Percentiles rank a stretch among this genome's conserved stretches.
These are phyloP conservation scores for Thelaira solivaga DNA, from an alignment of 2,888 invertebrate genomes.

Conservation along the genomic window DNA sequence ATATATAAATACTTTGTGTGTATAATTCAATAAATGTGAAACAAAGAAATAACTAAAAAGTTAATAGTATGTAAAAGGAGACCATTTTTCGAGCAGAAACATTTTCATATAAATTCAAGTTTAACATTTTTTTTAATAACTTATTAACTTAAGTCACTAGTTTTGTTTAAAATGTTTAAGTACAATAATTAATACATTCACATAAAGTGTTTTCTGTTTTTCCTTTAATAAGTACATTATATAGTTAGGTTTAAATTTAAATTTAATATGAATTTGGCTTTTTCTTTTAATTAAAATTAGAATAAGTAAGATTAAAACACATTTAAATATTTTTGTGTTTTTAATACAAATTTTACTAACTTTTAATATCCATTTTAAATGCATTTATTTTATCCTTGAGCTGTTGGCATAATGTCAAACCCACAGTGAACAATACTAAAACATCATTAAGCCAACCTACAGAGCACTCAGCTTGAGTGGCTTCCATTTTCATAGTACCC, in stretches of 20 bases:
- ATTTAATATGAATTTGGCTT: background rate
- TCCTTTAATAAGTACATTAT: slow-evolving; percentile 33
- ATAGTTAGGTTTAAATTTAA: background rate
- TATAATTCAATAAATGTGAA: slow-evolving; percentile 9
- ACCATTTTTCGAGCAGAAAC: background rate
- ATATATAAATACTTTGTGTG: no score
- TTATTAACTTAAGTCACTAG: slow-evolving; percentile 34
- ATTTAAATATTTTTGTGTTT: background rate
- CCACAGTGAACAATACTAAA: slow-evolving; percentile 90
- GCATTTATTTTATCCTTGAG: slow-evolving; percentile 91
- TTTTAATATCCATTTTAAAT: slow-evolving; percentile 63
- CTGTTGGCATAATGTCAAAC: slow-evolving; percentile 94
- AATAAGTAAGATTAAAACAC: slow-evolving; percentile 11
- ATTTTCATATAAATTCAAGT: slow-evolving; percentile 25
- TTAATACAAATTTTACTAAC: slow-evolving; percentile 57
- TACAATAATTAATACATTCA: slow-evolving; percentile 47
- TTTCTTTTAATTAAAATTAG: slow-evolving; percentile 15
- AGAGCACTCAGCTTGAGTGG: slow-evolving; percentile 92
- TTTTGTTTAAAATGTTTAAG: slow-evolving; percentile 29
- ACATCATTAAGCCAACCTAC: slow-evolving; percentile 97
- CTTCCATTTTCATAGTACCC: slow-evolving; percentile 90
- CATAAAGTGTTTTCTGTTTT: background rate
- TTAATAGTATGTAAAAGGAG: background rate
- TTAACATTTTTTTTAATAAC: slow-evolving; percentile 39
- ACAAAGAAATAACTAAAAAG: slow-evolving; percentile 2